phyloP scores from a whole-genome alignment of 1,140 invertebrate species.

The Dermatophagoides farinae region DNA sequence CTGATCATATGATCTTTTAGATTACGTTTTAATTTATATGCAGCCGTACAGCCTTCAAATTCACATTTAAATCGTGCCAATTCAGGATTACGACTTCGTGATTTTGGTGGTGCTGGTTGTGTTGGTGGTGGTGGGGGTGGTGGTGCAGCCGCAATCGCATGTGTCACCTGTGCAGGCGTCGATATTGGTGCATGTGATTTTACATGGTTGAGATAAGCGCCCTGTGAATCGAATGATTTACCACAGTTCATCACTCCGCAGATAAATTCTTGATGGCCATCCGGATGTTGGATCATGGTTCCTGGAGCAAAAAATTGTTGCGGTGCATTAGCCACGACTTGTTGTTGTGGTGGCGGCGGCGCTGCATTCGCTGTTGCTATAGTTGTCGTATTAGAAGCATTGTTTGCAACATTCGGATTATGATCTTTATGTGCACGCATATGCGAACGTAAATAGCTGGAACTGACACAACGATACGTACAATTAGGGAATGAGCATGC shows the following conservation, averaged over 20 bases:
- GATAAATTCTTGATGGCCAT: not conserved
- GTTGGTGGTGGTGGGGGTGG: not conserved
- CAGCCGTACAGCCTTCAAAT: conserved; percentile 5
- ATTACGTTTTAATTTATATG: conserved; percentile 6
- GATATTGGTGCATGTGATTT: not conserved
- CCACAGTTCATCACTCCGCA: conserved; percentile 4
- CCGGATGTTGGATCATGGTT: conserved; percentile 1
- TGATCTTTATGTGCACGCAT: conserved; percentile 7
- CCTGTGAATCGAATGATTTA: conserved; percentile 1
- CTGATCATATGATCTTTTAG: conserved; percentile 7
- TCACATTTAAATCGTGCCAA: conserved; percentile 3
- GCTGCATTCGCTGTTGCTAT: not conserved
- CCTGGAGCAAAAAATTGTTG: conserved; percentile 6
- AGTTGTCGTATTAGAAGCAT: not conserved
- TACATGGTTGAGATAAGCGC: not conserved
- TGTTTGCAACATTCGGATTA: not conserved
- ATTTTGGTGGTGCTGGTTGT: not conserved
- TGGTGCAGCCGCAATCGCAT: not conserved
- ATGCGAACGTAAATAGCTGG: conserved; percentile 4
- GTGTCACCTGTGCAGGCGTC: not conserved
- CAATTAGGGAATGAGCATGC: not conserved
- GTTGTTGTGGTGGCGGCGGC: not conserved
- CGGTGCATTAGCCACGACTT: not conserved
- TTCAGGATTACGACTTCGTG: not conserved
- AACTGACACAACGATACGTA: conserved; percentile 8